Conservation (phyloP, 92 coral and sea anemone species). For the Parazoanthus darwini region DNA sequence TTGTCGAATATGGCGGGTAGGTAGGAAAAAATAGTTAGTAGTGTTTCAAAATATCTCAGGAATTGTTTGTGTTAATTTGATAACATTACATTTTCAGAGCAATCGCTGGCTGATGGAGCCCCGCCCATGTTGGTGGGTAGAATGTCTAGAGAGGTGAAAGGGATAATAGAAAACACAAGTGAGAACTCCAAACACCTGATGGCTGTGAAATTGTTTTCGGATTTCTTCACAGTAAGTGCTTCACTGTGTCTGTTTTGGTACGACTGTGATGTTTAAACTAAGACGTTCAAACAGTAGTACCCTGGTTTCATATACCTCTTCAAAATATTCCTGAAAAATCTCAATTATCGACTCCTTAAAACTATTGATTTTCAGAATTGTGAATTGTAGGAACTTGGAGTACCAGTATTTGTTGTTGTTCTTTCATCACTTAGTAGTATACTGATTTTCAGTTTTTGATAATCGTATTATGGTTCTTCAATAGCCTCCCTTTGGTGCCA, state of each 20-base stretch:
- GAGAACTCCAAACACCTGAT: conserved; percentile 49
- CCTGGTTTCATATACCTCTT: too few species aligned
- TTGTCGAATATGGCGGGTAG: too few species aligned
- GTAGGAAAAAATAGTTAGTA: too few species aligned
- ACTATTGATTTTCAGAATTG: too few species aligned
- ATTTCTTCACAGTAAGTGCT: conserved; percentile 70
- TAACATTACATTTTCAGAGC: conserved; percentile 38
- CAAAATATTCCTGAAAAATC: too few species aligned
- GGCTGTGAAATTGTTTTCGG: conserved; percentile 73
- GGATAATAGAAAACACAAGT: conserved; percentile 48
- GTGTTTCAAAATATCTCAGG: too few species aligned
- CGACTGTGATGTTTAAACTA: too few species aligned
- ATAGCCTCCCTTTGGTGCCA: conserved; percentile 92
- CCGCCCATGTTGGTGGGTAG: conserved; percentile 67
- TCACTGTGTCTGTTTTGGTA: background rate
- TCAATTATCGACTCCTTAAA: too few species aligned
- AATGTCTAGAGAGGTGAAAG: conserved; percentile 74
- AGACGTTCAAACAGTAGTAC: too few species aligned
- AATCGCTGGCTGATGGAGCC: conserved; percentile 61
- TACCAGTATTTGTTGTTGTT: too few species aligned
- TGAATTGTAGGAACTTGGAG: too few species aligned
- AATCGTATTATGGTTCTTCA: background rate
- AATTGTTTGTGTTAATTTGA: background rate
- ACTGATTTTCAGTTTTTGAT: background rate
- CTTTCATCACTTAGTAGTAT: too few species aligned